A percentile compares a stretch with the other conserved stretches of the same genome.
Evolutionary conservation across 2,113 vertebrate genomes (phyloP).

Genomic region (Tympanuchus pallidicinctus): DNA sequence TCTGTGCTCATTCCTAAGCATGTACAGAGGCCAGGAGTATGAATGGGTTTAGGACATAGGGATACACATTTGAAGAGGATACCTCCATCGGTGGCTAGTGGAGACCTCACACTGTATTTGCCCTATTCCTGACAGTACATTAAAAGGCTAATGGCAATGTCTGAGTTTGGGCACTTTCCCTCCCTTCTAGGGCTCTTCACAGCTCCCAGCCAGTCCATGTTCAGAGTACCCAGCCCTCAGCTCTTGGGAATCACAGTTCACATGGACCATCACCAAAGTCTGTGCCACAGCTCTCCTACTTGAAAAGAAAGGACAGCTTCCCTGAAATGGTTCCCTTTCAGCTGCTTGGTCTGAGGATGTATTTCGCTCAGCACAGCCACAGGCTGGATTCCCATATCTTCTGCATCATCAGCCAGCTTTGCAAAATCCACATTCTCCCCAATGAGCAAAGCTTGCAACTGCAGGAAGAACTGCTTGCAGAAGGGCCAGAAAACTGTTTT

Average conservation of each 20-base stretch:
- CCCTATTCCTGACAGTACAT: not conserved
- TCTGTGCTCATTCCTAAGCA: not conserved
- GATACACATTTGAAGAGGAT: not conserved
- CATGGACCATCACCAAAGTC: not conserved
- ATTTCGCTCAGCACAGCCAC: accelerated
- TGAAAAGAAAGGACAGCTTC: not conserved
- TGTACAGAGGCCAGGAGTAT: not conserved
- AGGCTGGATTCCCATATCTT: not conserved
- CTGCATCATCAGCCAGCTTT: not conserved
- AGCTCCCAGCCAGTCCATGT: not conserved
- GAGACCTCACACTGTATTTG: not conserved
- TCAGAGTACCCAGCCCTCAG: not conserved
- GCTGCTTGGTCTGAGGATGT: not conserved
- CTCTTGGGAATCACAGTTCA: not conserved
- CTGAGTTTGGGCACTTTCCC: not conserved
- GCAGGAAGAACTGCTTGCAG: not conserved
- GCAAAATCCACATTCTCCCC: not conserved
- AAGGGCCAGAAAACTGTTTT: constrained; percentile 14
- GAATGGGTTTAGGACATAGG: not conserved
- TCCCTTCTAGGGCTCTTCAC: not conserved
- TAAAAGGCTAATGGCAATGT: not conserved
- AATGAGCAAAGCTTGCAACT: not conserved
- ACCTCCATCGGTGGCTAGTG: not conserved
- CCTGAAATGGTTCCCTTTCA: not conserved
- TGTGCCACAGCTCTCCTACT: not conserved